Conservation (phyloP, 2,113 vertebrate species). For the Pomatorhinus ruficollis region DNA sequence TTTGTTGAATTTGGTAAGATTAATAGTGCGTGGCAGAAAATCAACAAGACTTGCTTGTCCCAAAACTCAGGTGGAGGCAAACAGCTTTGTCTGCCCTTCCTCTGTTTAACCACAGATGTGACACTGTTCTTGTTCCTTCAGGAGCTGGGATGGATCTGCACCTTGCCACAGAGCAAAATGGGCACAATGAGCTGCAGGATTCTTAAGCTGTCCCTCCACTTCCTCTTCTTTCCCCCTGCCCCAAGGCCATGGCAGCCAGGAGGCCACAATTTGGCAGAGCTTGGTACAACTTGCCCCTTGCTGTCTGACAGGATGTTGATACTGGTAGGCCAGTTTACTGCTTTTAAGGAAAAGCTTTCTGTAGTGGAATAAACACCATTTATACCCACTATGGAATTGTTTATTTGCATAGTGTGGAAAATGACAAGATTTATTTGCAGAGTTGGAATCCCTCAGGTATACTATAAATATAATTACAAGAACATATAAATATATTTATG, state of each 20-base stretch:
- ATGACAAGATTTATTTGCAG: conserved; percentile 58
- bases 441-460: conserved; percentile 35
- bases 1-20: neutral
- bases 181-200: neutral
- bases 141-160: neutral
- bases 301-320: neutral
- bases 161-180: neutral
- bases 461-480: conserved; percentile 61
- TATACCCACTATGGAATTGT: neutral
- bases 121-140: neutral
- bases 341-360: neutral
- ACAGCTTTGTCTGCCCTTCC: neutral
- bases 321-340: neutral
- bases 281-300: neutral
- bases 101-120: neutral
- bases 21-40: neutral
- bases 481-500: conserved; percentile 51
- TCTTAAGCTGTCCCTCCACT: neutral
- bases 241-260: neutral
- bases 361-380: neutral
- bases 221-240: neutral
- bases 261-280: neutral
- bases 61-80: neutral
- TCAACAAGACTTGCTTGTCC: neutral
- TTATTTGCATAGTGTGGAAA: conserved; percentile 50